Base-by-base conservation (phyloP, 2,888 invertebrate genomes). In the Tryphoninae sp. region DNA sequence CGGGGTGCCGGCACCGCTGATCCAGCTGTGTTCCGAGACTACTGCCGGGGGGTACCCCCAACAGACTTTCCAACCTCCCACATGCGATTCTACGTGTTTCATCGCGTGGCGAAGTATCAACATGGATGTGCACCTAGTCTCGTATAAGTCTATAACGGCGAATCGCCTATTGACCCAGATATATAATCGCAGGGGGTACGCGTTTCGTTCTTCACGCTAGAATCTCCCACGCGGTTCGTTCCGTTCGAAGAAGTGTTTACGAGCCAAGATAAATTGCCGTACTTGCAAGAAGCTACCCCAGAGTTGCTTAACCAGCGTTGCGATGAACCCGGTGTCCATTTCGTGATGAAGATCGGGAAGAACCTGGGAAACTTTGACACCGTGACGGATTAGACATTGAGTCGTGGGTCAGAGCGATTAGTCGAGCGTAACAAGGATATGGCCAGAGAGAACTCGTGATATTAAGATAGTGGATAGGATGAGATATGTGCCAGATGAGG, bases 251-350 rank as follows among this genome's bases (percentile, higher is more conserved):
- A 22, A 72, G 19, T n/a, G 9, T 65, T 33, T 51, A 1, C 45
- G 64, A 59, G 19, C 61, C 8, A 78, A 77, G 81, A 84, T 83
- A 68, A 76, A 83, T 82, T 77, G 75, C 62, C 22, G 42, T 11
- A 19, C 71, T 62, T 49, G 16, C 40, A n/a, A 11, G 61, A 22
- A 59, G 61, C 55, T 55, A n/a, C 49, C 51, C 40, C 62, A 67
- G 45, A 9, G 26, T 16, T 61, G 22, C 51, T 67, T 49, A 61
- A 40, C 51, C n/a, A 61, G 42, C 19, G 51, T 67, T 55, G 53
- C 51, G 62, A 82, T 76, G 61, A 82, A 75, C 78, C 33, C 51
- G 53, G 23, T 40, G 65, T 78, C 55, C 72, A 76, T 72, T 78
- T 68, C 40, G 42, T 49, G 58, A 82, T 59, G 72, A 72, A 68